phyloP scores from a whole-genome alignment of 1,140 invertebrate genomes.

The Acromyrmex echinatior region DNA sequence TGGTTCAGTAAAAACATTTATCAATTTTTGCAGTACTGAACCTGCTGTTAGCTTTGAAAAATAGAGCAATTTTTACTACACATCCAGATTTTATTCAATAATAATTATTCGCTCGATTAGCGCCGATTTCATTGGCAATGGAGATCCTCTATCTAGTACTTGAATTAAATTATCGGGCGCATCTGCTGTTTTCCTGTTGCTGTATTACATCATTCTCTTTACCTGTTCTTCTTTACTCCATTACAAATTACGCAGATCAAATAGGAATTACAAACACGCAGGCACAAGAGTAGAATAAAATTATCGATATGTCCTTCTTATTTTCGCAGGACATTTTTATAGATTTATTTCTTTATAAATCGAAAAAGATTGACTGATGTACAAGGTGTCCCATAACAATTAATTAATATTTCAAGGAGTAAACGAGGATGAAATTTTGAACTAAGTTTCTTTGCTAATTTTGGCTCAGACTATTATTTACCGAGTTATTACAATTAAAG shows the following conservation, averaged over 20 bases:
- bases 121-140: neutral
- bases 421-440: too few relatives aligned
- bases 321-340: neutral
- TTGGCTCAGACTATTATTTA: too few relatives aligned
- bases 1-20: neutral
- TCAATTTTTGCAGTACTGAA: neutral
- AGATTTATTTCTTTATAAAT: neutral
- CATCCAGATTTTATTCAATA: conserved; percentile 5
- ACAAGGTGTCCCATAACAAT: too few relatives aligned
- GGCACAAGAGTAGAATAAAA: neutral
- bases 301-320: neutral
- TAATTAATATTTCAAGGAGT: too few relatives aligned
- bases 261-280: neutral
- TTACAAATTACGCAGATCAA: neutral
- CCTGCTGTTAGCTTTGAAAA: conserved; percentile 4
- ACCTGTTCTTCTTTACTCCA: neutral
- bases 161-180: conserved; percentile 54
- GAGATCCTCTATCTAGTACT: conserved; percentile 23
- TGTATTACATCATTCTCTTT: conserved; percentile 3
- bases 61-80: neutral
- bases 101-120: conserved; percentile 22
- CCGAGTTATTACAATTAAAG: too few relatives aligned
- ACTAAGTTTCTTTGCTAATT: too few relatives aligned
- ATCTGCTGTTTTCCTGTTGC: conserved; percentile 59
- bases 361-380: neutral